Evolutionary conservation across 2,113 vertebrate genomes (phyloP).

Genomic region (Haemorhous mexicanus): DNA sequence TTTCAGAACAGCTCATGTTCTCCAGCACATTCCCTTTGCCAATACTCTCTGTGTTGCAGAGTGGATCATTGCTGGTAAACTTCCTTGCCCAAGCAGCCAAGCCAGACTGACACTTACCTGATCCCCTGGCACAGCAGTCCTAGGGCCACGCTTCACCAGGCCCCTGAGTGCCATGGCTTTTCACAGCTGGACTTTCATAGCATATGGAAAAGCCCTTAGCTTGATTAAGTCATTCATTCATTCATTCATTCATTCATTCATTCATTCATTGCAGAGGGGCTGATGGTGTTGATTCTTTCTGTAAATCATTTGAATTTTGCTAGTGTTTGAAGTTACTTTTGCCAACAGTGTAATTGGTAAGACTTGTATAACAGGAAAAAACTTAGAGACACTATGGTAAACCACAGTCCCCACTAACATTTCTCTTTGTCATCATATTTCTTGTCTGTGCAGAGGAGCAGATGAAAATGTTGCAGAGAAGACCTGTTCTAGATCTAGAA

Average conservation of each 20-base stretch:
- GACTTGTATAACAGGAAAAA: not conserved
- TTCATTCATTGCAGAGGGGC: not conserved
- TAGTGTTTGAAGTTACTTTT: not conserved
- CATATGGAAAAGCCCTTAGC: not conserved
- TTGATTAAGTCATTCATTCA: not conserved
- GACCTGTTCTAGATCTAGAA: not conserved
- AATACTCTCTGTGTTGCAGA: not conserved
- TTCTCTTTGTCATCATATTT: not conserved
- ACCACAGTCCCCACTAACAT: not conserved
- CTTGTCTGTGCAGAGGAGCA: not conserved
- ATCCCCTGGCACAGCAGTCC: not conserved
- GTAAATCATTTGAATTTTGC: not conserved
- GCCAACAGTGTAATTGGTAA: not conserved
- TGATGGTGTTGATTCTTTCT: not conserved
- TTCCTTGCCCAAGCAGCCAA: not conserved
- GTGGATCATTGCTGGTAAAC: not conserved
- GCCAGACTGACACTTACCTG: not conserved
- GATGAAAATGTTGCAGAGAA: not conserved
- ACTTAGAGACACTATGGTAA: not conserved
- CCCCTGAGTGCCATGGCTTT: not conserved
- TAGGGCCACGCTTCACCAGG: accelerated
- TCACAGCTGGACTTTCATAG: not conserved
- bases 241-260: not conserved
- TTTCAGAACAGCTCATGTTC: not conserved
- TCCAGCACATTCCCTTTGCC: not conserved